A percentile compares a stretch with the other conserved stretches of the same genome.
phyloP scores from a whole-genome alignment of 2,888 invertebrate species.

The Odontocolon sp. region DNA sequence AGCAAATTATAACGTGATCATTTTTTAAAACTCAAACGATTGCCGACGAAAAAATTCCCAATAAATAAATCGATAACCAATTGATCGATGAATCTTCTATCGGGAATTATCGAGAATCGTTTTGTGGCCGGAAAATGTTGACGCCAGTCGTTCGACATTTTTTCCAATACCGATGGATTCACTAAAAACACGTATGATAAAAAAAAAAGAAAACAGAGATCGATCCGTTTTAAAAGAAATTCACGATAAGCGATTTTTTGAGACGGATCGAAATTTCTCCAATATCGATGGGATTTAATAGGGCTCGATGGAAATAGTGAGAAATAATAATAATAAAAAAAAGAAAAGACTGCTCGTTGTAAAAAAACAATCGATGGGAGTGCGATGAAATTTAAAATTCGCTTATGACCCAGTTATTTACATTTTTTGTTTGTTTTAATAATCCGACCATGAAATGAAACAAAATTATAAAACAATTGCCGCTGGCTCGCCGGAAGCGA shows the following conservation, averaged over 20 bases:
- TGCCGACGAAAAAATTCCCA: not conserved
- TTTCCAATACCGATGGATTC: not conserved
- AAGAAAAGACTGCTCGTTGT: not conserved
- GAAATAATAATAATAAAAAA: not conserved
- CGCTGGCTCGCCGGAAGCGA: conserved; percentile 39
- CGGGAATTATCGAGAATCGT: not conserved
- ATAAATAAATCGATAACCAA: not conserved
- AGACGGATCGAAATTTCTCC: not conserved
- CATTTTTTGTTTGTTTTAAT: not conserved
- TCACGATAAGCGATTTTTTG: not conserved
- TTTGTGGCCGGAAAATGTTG: not conserved
- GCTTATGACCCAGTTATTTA: not conserved
- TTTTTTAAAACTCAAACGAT: no score
- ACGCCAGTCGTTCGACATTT: not conserved
- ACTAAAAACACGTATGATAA: no score
- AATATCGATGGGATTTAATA: not conserved
- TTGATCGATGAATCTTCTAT: not conserved
- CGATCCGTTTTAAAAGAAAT: not conserved
- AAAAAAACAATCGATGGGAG: not conserved
- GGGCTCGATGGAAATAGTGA: not conserved
- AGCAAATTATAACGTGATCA: not conserved
- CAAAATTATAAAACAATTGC: conserved; percentile 5
- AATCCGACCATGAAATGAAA: not conserved
- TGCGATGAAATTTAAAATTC: conserved; percentile 1
- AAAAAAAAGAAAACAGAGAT: not conserved